Evolutionary conservation across 2,797 vertebrate species (phyloP), one percentile per base, ranked within the genome.

Genomic region (Liparis tanakae): DNA sequence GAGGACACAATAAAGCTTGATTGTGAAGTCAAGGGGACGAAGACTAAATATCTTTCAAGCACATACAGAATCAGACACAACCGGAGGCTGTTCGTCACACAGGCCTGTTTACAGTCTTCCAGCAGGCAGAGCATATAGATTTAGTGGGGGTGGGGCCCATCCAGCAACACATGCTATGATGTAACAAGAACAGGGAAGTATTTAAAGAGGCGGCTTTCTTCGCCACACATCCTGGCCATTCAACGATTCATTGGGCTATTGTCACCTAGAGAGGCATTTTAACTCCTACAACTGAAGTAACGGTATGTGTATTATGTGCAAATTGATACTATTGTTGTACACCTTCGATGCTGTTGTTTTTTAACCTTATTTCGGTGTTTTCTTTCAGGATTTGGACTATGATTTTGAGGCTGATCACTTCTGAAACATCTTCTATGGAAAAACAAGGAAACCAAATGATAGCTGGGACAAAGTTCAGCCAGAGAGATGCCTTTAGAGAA

Each of bases 401-500:
- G 96, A 92, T 90, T 92, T 91, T 95, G 88, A 83, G 59, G 80
- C 81, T 90, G 88, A 90, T 67, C n/a, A 34, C 85, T 92, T 94
- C 85, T 81, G 68, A 88, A 87, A 81, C 39, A 61, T 81, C 90
- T 94, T 97, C 94, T 95, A 97, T 97, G 96, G 96, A 95, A 94
- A 94, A 91, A 78, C 89, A 89, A 91, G 91, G 74, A 79, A 83
- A 88, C 8, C 72, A 70, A 76, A 87, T 89, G 63, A 89, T 91
- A 92, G 85, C 88, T 89, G 91, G 90, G 81, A 93, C 90, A 84
- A 92, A 84, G 84, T 97, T 95, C 85, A 95, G 94, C 91, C 93
- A 95, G 74, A 90, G 96, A 59, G 96, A 96, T 76, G 64, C 94
- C 77, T 97, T 97, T 91, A 96, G 94, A 93, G 95, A 97, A 96